These are phyloP conservation scores for Marronus borbonicus DNA, from an alignment of 2,888 invertebrate species.

Conservation along the genomic window DNA sequence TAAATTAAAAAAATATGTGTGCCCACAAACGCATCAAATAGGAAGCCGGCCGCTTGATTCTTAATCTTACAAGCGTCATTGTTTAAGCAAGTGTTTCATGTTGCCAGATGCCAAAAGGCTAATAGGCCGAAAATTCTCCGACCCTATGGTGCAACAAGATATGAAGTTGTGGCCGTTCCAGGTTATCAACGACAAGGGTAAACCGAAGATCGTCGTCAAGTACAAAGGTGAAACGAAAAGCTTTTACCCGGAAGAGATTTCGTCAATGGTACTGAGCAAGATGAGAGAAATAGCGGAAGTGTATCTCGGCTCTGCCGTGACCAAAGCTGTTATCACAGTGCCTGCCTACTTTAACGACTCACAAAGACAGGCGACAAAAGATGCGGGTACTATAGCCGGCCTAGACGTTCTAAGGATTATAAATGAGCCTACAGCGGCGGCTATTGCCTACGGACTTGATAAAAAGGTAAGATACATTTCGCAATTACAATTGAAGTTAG, in stretches of 20 bases:
- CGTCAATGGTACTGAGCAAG: conserved; percentile 75
- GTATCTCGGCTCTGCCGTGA: conserved; percentile 68
- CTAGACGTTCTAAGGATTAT: conserved; percentile 78
- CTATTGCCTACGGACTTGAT: conserved; percentile 76
- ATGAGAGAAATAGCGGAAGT: conserved; percentile 74
- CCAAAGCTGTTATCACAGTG: conserved; percentile 74
- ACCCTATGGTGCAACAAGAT: conserved; percentile 77
- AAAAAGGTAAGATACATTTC: conserved; percentile 64
- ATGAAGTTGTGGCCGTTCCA: conserved; percentile 79
- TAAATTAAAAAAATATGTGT: too few relatives aligned
- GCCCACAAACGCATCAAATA: too few relatives aligned
- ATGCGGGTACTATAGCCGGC: conserved; percentile 77
- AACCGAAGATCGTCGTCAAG: conserved; percentile 67
- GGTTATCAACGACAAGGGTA: conserved; percentile 70
- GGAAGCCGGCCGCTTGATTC: too few relatives aligned
- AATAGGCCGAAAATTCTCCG: conserved; percentile 78
- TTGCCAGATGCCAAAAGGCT: conserved; percentile 77
- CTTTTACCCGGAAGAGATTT: conserved; percentile 72
- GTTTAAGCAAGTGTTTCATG: neutral
- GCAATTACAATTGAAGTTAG: conserved; percentile 1
- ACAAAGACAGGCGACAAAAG: conserved; percentile 80
- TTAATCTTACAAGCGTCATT: neutral
- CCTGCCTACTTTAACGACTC: conserved; percentile 79
- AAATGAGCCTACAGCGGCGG: conserved; percentile 80
- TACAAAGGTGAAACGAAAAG: conserved; percentile 69